Evolutionary conservation across 1,140 invertebrate species (phyloP).

Genomic region (Pseudomyrmex cubaensis): DNA sequence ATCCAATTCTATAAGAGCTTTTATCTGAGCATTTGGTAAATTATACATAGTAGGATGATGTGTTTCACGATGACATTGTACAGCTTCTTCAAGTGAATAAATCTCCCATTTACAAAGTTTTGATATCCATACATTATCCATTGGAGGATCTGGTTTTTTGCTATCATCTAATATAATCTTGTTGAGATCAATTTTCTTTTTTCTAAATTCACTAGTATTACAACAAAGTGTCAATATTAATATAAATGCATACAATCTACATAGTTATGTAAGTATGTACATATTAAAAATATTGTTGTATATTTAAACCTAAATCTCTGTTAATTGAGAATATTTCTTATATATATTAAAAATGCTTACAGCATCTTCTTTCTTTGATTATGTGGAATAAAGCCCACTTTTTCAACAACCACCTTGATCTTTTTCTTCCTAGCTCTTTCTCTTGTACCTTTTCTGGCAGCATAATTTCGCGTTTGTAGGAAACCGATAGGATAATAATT

Average conservation of each 20-base stretch:
- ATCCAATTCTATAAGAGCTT: conserved; percentile 89
- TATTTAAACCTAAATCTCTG: conserved; percentile 21
- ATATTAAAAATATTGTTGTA: conserved; percentile 26
- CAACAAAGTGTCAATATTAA: neutral
- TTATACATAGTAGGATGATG: conserved; percentile 92
- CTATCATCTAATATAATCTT: neutral
- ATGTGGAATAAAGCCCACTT: conserved; percentile 88
- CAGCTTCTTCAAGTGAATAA: conserved; percentile 90
- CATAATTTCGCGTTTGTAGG: conserved; percentile 85
- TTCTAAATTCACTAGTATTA: neutral
- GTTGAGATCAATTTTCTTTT: neutral
- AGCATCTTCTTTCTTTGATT: conserved; percentile 85
- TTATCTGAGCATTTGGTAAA: conserved; percentile 88
- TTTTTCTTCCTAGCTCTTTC: conserved; percentile 90
- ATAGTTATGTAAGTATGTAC: neutral
- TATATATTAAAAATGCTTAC: conserved; percentile 68
- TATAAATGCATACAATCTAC: neutral
- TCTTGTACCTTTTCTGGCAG: conserved; percentile 91
- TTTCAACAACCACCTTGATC: conserved; percentile 89
- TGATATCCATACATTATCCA: conserved; percentile 89
- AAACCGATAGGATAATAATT: conserved; percentile 50
- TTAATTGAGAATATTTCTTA: neutral
- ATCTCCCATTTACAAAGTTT: conserved; percentile 87
- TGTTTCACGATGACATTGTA: conserved; percentile 90
- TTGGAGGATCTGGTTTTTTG: neutral